Evolutionary conservation across 2,113 vertebrate genomes (phyloP), one percentile per base, ranked within the genome.

Genomic region (Sprattus sprattus): DNA sequence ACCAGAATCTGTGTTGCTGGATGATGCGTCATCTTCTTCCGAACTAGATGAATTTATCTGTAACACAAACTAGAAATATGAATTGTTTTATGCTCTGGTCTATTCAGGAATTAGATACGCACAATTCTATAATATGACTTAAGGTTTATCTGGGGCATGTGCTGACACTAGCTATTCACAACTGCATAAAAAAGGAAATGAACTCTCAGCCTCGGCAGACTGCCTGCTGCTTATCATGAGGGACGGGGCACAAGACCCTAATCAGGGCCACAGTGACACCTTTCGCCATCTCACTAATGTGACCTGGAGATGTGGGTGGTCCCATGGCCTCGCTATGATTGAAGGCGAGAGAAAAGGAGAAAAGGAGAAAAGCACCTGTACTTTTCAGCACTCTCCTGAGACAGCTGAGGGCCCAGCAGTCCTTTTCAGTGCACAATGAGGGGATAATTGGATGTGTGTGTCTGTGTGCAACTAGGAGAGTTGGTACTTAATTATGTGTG

Each of bases 331-430:
- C 44, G 47, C 52, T 84, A 25, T 45, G 67, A 44, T 1, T 25
- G 44, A 15, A 54, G 32, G 39, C 28, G 32, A n/a, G 28, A 78
- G 10, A n/a, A 46, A n/a, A 28, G n/a, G 64, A 60, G n/a, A 52
- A 32, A 71, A 6, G 39, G 71, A 83, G 82, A 60, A 78, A 84
- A 87, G 82, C 86, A 84, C 75, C 86, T 84, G 86, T 81, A 64
- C 52, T 10, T 81, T 84, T 84, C 64, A 71, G 64, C 64, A 28
- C 64, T 71, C 64, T 8, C 13, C 64, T 4, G 64, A 11, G 25
- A 32, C 64, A 44, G 9, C 50, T 44, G 50, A 28, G 28, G 18
- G 4, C 15, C 45, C 47, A 49, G 28, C 75, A 44, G 11, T 52
- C n/a, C n/a, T 49, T 46, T 60, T 5, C 46, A 25, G 13, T 15